Percentiles rank a stretch among this genome's conserved stretches.
These are phyloP conservation scores for Columba guinea DNA, from an alignment of 2,797 vertebrate genomes.

Conservation along the genomic window DNA sequence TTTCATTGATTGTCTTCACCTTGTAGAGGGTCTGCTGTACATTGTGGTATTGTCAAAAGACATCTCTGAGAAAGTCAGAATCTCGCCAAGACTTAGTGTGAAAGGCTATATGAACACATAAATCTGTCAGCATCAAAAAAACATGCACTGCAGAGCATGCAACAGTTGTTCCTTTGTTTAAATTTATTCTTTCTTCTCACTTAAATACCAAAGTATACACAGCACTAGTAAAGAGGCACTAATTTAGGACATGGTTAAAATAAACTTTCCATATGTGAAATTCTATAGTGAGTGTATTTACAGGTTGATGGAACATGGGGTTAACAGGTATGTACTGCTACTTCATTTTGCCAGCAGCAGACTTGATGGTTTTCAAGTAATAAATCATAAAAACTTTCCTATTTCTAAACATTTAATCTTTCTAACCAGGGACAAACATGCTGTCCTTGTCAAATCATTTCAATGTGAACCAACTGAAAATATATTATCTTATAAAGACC, in stretches of 20 bases:
- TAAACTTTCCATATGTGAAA: not conserved
- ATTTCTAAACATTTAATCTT: conserved; percentile 84
- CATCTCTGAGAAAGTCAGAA: not conserved
- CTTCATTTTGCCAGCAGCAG: conserved; percentile 79
- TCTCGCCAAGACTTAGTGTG: not conserved
- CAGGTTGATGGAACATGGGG: conserved; percentile 59
- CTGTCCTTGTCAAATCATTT: conserved; percentile 79
- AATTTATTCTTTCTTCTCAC: not conserved
- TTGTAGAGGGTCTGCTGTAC: not conserved
- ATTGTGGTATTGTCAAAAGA: not conserved
- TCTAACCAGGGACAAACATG: conserved; percentile 70
- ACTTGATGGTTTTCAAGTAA: conserved; percentile 83
- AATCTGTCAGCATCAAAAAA: not conserved
- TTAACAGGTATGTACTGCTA: conserved; percentile 64
- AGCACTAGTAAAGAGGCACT: not conserved
- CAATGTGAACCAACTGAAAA: conserved; percentile 80
- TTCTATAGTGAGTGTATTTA: conserved; percentile 46
- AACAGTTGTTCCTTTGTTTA: not conserved
- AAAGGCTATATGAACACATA: not conserved
- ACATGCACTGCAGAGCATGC: not conserved
- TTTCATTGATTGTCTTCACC: not conserved
- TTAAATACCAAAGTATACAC: not conserved
- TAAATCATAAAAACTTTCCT: conserved; percentile 88
- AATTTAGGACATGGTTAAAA: not conserved
- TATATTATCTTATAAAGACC: conserved; percentile 63